Conservation (phyloP, 2,888 invertebrate species). For the Lydus trimaculatus region DNA sequence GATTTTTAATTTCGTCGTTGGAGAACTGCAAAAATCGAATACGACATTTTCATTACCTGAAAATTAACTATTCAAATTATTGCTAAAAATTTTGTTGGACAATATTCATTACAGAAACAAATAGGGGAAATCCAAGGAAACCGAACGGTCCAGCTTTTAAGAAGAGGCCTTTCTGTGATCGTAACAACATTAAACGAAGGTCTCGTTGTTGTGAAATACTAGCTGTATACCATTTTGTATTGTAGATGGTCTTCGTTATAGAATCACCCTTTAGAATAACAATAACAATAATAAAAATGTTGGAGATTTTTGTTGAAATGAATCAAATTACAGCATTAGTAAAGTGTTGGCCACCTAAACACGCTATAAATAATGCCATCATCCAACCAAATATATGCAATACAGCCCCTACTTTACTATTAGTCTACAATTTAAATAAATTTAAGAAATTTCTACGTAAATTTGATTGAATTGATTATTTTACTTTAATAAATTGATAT, state of each 20-base stretch:
- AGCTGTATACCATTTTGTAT: constrained; percentile 10
- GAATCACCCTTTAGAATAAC: background rate
- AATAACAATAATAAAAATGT: too few relatives aligned
- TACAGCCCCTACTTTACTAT: background rate
- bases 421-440: background rate
- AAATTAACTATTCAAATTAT: background rate
- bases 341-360: constrained; percentile 17
- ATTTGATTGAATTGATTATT: background rate
- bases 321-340: constrained; percentile 16
- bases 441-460: background rate
- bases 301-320: background rate
- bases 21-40: constrained; percentile 5
- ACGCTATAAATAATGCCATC: constrained; percentile 13
- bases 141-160: constrained; percentile 2
- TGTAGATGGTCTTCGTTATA: background rate
- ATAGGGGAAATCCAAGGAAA: constrained; percentile 6
- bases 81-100: background rate
- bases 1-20: background rate
- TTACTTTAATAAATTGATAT: constrained; percentile 21
- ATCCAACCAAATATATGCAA: constrained; percentile 16
- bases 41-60: constrained; percentile 13
- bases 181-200: background rate
- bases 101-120: background rate
- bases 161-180: background rate
- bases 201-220: background rate